These are phyloP conservation scores for Bombus difficillimus DNA, from an alignment of 1,140 invertebrate species.

Conservation along the genomic window DNA sequence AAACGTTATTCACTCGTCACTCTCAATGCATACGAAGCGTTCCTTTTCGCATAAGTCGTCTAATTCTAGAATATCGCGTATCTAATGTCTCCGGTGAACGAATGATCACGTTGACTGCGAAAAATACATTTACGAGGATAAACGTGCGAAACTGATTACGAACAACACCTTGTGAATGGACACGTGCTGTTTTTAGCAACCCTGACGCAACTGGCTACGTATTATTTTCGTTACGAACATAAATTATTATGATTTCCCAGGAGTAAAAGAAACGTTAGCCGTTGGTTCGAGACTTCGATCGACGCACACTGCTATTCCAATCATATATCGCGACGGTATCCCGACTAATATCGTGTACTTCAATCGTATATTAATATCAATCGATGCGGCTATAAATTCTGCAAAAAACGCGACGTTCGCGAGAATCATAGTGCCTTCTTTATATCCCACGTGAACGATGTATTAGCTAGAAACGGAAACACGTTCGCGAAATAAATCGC, in stretches of 20 bases:
- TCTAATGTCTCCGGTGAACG: not conserved
- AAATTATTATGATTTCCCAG: not conserved
- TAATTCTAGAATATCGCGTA: constrained; percentile 4
- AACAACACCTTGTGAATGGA: constrained; percentile 43
- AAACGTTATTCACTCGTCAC: not conserved
- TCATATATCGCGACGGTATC: too few relatives aligned
- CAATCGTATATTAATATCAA: too few relatives aligned
- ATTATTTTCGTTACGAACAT: constrained; percentile 48
- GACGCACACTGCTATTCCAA: not conserved
- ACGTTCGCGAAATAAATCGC: too few relatives aligned
- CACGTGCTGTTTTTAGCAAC: constrained; percentile 60
- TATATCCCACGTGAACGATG: too few relatives aligned
- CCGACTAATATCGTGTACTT: too few relatives aligned
- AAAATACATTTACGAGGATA: constrained; percentile 42
- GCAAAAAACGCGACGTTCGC: too few relatives aligned
- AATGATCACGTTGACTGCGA: constrained; percentile 50
- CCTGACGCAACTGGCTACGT: constrained; percentile 48
- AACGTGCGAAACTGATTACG: constrained; percentile 50
- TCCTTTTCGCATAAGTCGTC: constrained; percentile 19
- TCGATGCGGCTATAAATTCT: too few relatives aligned
- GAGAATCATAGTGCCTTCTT: too few relatives aligned
- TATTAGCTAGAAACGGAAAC: too few relatives aligned
- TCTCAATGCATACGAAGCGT: not conserved
- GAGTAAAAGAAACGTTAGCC: not conserved
- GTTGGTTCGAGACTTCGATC: not conserved